Evolutionary conservation across 2,113 vertebrate species (phyloP).

Genomic region (Danionella cerebrum): DNA sequence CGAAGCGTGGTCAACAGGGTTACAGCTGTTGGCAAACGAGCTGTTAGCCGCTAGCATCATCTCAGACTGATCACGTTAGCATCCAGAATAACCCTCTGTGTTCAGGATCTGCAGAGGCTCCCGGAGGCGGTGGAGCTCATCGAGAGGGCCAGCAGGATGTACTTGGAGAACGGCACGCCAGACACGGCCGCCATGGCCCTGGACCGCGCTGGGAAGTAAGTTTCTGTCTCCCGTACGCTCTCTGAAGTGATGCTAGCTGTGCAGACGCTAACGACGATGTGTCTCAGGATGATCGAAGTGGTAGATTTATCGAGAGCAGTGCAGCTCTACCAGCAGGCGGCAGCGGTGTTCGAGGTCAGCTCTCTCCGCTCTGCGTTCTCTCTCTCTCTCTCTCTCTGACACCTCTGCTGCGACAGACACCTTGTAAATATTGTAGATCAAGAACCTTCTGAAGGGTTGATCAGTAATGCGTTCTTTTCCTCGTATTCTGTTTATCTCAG

Average conservation of each 20-base stretch:
- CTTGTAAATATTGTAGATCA: too few species aligned
- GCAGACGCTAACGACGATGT: not conserved
- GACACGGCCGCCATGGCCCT: constrained; percentile 81
- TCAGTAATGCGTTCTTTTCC: too few species aligned
- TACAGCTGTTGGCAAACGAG: too few species aligned
- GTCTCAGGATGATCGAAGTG: constrained; percentile 76
- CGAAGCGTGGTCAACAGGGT: too few species aligned
- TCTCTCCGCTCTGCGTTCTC: too few species aligned
- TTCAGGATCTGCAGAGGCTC: constrained; percentile 78
- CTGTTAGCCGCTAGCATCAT: too few species aligned
- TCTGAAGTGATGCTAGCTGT: too few species aligned
- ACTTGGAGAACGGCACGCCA: constrained; percentile 79
- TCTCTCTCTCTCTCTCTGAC: not conserved
- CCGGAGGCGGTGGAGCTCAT: constrained; percentile 77
- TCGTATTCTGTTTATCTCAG: constrained; percentile 50
- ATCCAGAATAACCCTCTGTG: not conserved
- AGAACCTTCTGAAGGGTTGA: too few species aligned
- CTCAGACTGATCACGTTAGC: too few species aligned
- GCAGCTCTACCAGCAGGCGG: constrained; percentile 80
- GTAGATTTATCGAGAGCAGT: constrained; percentile 77
- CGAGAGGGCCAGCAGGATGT: constrained; percentile 83
- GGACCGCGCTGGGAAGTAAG: constrained; percentile 81
- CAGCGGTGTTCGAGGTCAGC: constrained; percentile 79
- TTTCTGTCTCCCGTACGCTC: not conserved
- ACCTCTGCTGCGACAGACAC: too few species aligned